These are phyloP conservation scores for Pseudois nayaur DNA, from an alignment of 2,113 vertebrate genomes.

Conservation along the genomic window DNA sequence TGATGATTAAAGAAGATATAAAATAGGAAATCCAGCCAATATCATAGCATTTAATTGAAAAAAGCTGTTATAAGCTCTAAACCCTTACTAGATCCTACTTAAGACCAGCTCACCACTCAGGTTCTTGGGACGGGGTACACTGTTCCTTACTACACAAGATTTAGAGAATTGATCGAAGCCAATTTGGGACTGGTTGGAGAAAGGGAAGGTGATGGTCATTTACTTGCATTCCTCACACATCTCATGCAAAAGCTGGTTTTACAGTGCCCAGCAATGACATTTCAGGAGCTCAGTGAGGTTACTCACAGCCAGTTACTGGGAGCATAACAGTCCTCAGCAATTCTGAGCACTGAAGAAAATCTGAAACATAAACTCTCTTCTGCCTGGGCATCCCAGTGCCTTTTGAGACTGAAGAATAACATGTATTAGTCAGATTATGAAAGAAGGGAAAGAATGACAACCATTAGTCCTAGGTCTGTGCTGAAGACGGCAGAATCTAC, in stretches of 20 bases:
- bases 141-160: conserved; percentile 74
- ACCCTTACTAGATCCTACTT: conserved; percentile 77
- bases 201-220: conserved; percentile 71
- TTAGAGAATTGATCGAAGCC: conserved; percentile 80
- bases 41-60: conserved; percentile 84
- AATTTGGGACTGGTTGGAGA: conserved; percentile 83
- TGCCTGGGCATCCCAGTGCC: conserved; percentile 79
- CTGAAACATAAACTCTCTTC: conserved; percentile 78
- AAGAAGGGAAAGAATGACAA: neutral
- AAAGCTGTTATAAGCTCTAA: conserved; percentile 81
- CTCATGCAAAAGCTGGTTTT: conserved; percentile 84
- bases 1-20: conserved; percentile 84
- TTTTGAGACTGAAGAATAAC: neutral
- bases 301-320: conserved; percentile 73
- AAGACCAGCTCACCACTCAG: conserved; percentile 68
- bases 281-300: conserved; percentile 83
- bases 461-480: conserved; percentile 79
- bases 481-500: conserved; percentile 84
- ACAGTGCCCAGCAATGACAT: conserved; percentile 77
- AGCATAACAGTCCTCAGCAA: conserved; percentile 73
- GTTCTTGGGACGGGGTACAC: conserved; percentile 74
- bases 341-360: conserved; percentile 82
- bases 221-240: conserved; percentile 81
- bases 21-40: conserved; percentile 82
- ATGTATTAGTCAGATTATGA: neutral